A percentile compares a stretch with the other conserved stretches of the same genome.
Evolutionary conservation across 1,140 invertebrate species (phyloP).

Genomic region (Ceratosolen solmsi): DNA sequence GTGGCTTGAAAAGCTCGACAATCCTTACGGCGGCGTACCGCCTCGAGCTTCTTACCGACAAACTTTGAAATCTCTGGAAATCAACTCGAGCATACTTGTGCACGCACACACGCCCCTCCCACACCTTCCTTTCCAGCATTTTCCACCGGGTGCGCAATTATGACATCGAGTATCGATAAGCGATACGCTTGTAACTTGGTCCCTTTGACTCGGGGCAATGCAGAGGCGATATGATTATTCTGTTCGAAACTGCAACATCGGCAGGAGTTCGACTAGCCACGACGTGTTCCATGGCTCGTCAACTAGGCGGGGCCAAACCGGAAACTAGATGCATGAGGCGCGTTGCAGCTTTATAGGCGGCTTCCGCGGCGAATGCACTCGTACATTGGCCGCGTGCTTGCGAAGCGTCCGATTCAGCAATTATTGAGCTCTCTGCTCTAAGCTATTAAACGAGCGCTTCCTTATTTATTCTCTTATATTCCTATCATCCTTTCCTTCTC

Average conservation of each 20-base stretch:
- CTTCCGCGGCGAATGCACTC: slow-evolving; percentile 22
- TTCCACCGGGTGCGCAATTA: not conserved
- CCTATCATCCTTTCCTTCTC: not conserved
- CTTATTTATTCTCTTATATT: not conserved
- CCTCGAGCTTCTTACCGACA: not conserved
- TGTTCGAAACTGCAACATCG: slow-evolving; percentile 25
- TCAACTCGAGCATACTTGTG: slow-evolving; percentile 8
- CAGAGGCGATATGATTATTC: slow-evolving; percentile 4
- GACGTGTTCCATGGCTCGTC: not conserved
- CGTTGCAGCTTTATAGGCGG: slow-evolving; percentile 18
- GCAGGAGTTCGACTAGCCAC: slow-evolving; percentile 4
- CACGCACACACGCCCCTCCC: slow-evolving; percentile 45
- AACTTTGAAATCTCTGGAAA: not conserved
- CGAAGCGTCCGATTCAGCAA: slow-evolving; percentile 2
- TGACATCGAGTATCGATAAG: not conserved
- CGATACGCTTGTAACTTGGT: not conserved
- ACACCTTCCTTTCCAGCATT: slow-evolving; percentile 48
- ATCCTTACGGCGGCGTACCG: not conserved
- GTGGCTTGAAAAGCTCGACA: not conserved
- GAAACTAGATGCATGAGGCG: slow-evolving; percentile 42
- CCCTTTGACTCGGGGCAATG: not conserved
- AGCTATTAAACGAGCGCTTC: not conserved
- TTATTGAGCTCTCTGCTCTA: slow-evolving; percentile 14
- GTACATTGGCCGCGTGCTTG: not conserved
- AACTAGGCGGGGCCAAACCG: slow-evolving; percentile 25